These are phyloP conservation scores for Mercenaria mercenaria DNA, from an alignment of 1,140 invertebrate genomes.

Conservation along the genomic window DNA sequence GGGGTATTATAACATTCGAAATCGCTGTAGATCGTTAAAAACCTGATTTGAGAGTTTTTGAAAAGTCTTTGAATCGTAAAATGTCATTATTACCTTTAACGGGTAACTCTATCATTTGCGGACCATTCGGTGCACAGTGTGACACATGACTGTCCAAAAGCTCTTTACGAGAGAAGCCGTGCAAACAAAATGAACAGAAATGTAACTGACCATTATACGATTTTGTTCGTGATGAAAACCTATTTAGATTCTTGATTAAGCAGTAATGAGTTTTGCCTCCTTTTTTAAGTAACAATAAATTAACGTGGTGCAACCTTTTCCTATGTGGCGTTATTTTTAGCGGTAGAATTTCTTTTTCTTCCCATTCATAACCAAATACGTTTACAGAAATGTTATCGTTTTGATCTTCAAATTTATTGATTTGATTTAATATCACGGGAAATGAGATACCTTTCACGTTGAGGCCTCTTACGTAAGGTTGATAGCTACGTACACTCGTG, in stretches of 20 bases:
- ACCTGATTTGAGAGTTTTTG: background rate
- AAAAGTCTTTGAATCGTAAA: background rate
- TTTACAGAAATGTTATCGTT: background rate
- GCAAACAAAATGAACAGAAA: background rate
- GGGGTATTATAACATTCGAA: background rate
- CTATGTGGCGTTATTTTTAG: too few relatives aligned
- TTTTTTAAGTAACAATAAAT: background rate
- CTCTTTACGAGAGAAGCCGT: background rate
- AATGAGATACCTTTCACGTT: background rate
- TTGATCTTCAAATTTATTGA: background rate
- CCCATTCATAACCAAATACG: background rate
- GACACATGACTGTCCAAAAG: background rate
- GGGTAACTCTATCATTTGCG: background rate
- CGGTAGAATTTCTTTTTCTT: background rate
- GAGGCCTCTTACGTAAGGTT: background rate
- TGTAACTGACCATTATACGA: too few relatives aligned
- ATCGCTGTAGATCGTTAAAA: background rate
- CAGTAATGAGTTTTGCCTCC: too few relatives aligned
- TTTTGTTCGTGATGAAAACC: too few relatives aligned
- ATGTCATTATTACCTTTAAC: background rate
- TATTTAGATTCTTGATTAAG: too few relatives aligned
- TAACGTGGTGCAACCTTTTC: background rate
- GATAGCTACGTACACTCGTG: background rate
- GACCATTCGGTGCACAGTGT: background rate
- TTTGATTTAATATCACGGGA: background rate